phyloP scores from a whole-genome alignment of 2,888 invertebrate species.

The Creontiades dilutus region DNA sequence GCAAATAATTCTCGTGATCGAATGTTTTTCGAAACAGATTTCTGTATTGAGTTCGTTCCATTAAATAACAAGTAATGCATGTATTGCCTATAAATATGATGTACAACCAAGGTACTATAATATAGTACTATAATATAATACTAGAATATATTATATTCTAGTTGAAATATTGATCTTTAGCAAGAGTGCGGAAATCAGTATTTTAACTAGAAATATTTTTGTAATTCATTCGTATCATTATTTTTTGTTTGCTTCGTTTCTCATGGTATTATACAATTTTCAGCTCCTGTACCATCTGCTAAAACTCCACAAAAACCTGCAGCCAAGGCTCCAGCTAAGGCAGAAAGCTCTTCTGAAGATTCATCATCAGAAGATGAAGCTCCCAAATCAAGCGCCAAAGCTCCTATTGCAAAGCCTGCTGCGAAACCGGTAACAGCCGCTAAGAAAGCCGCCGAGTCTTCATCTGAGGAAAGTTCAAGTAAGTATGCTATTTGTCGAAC shows the following conservation, averaged over 20 bases:
- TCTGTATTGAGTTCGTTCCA: too few species aligned
- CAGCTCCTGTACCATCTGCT: not conserved
- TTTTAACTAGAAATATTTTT: too few species aligned
- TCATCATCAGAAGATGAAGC: constrained; percentile 41
- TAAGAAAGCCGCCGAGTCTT: constrained; percentile 69
- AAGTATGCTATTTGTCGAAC: not conserved
- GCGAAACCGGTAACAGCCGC: constrained; percentile 75
- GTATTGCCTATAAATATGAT: too few species aligned
- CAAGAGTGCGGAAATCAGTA: too few species aligned
- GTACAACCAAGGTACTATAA: too few species aligned
- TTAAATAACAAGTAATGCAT: too few species aligned
- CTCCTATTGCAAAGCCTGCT: constrained; percentile 63
- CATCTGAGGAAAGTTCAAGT: constrained; percentile 62
- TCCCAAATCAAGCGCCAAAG: constrained; percentile 42
- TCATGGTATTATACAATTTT: not conserved
- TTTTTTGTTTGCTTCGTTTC: not conserved
- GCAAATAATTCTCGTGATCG: too few species aligned
- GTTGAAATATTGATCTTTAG: too few species aligned
- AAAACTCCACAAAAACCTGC: constrained; percentile 26
- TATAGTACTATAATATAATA: too few species aligned
- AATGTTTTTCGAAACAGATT: too few species aligned
- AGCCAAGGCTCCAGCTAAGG: constrained; percentile 43
- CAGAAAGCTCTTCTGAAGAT: constrained; percentile 40
- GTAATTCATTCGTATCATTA: too few species aligned
- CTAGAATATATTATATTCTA: too few species aligned